Evolutionary conservation across 1,140 invertebrate species (phyloP).

Genomic region (Latrodectus geometricus): DNA sequence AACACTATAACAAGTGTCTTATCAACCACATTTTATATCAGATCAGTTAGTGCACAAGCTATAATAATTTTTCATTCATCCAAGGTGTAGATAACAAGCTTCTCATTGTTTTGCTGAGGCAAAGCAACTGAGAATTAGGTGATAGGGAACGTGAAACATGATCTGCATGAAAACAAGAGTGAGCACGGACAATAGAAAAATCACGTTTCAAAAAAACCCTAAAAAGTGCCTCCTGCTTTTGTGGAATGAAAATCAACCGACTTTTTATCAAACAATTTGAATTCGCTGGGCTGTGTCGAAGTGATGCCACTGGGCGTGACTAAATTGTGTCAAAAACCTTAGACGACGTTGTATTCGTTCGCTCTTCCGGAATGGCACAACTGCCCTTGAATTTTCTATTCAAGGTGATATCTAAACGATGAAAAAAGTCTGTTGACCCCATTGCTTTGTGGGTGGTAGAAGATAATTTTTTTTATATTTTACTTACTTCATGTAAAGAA

Average conservation of each 20-base stretch:
- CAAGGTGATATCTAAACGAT: conserved; percentile 17
- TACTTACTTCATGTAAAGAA: not conserved
- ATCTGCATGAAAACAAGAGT: too few species aligned
- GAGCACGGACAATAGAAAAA: too few species aligned
- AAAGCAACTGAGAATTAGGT: too few species aligned
- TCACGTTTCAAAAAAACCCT: too few species aligned
- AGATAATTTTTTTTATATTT: not conserved
- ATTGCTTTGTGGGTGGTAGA: not conserved
- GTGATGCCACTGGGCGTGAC: conserved; percentile 52
- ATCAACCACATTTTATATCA: too few species aligned
- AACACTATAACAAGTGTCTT: too few species aligned
- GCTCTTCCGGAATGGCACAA: conserved; percentile 33
- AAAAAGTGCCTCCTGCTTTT: not conserved
- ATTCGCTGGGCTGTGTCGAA: not conserved
- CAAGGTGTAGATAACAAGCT: too few species aligned
- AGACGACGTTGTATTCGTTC: not conserved
- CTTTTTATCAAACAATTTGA: not conserved
- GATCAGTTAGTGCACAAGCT: too few species aligned
- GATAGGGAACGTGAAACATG: too few species aligned
- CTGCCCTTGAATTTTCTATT: conserved; percentile 29
- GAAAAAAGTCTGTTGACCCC: conserved; percentile 24
- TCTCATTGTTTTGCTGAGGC: too few species aligned
- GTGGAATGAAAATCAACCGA: not conserved
- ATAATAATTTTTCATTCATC: too few species aligned
- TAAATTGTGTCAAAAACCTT: conserved; percentile 59